phyloP scores from a whole-genome alignment of 2,888 invertebrate genomes.

The Yponomeuta sedellus region DNA sequence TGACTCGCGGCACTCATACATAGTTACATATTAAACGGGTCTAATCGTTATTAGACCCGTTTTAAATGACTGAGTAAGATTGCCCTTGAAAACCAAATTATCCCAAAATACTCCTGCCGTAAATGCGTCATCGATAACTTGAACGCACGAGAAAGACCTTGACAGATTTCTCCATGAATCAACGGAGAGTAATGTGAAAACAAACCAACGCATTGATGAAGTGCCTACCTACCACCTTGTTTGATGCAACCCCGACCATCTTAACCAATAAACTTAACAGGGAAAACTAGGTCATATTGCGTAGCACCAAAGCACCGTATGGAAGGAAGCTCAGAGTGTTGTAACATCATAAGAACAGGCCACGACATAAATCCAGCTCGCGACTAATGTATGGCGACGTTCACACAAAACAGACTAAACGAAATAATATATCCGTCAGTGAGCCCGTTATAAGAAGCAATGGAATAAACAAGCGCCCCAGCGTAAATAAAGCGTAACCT shows the following conservation, averaged over 20 bases:
- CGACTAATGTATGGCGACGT: slow-evolving; percentile 59
- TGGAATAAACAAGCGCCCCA: slow-evolving; percentile 44
- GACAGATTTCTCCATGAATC: slow-evolving; percentile 9
- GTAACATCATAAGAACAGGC: background rate
- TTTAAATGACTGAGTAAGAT: background rate
- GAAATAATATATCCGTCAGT: slow-evolving; percentile 45
- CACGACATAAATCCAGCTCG: slow-evolving; percentile 40
- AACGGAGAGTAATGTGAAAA: slow-evolving; percentile 30
- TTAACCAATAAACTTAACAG: background rate
- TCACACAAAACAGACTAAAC: slow-evolving; percentile 40
- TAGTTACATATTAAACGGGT: no score
- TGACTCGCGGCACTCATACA: no score
- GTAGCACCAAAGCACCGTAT: background rate
- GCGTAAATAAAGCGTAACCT: slow-evolving; percentile 4
- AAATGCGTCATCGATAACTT: slow-evolving; percentile 5
- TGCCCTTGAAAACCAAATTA: background rate
- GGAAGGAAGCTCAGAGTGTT: slow-evolving; percentile 23
- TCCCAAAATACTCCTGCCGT: background rate
- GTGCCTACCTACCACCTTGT: slow-evolving; percentile 33
- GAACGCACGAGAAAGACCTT: background rate
- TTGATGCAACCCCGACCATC: background rate
- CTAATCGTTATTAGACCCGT: no score
- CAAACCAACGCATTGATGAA: slow-evolving; percentile 55
- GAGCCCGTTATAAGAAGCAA: slow-evolving; percentile 35
- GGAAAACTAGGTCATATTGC: background rate